A percentile compares a stretch with the other conserved stretches of the same genome.
Evolutionary conservation across 1,140 invertebrate species (phyloP).

Genomic region (Eumaeus atala): DNA sequence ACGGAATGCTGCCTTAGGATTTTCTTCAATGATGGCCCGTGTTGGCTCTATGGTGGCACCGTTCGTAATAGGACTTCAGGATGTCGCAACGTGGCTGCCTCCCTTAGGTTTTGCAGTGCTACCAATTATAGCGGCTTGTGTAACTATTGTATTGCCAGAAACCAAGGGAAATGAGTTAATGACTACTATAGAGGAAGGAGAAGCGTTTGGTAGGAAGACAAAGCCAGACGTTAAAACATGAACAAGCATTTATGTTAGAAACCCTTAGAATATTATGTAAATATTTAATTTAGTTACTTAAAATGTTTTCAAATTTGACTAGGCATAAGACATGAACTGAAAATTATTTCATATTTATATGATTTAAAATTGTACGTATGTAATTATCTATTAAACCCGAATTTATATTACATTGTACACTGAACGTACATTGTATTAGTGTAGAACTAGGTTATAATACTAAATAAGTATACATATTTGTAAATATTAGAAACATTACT

Average conservation of each 20-base stretch:
- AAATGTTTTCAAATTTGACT: no score
- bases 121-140: constrained; percentile 77
- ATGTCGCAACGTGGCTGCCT: constrained; percentile 75
- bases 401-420: no score
- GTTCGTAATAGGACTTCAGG: constrained; percentile 74
- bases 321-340: no score
- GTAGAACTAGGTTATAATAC: no score
- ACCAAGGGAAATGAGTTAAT: constrained; percentile 83
- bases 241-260: constrained; percentile 2
- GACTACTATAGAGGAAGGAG: constrained; percentile 86
- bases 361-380: no score
- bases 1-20: constrained; percentile 79
- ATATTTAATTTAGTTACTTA: no score
- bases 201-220: constrained; percentile 79
- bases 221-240: constrained; percentile 14
- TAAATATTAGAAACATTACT: no score
- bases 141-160: constrained; percentile 83
- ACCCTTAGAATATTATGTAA: no score
- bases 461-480: no score
- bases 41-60: constrained; percentile 81
- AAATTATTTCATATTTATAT: no score
- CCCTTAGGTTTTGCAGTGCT: constrained; percentile 80
- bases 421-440: no score
- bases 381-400: no score
- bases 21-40: constrained; percentile 80